These are phyloP conservation scores for Morinoia aosen DNA, from an alignment of 2,888 invertebrate species.

Conservation along the genomic window DNA sequence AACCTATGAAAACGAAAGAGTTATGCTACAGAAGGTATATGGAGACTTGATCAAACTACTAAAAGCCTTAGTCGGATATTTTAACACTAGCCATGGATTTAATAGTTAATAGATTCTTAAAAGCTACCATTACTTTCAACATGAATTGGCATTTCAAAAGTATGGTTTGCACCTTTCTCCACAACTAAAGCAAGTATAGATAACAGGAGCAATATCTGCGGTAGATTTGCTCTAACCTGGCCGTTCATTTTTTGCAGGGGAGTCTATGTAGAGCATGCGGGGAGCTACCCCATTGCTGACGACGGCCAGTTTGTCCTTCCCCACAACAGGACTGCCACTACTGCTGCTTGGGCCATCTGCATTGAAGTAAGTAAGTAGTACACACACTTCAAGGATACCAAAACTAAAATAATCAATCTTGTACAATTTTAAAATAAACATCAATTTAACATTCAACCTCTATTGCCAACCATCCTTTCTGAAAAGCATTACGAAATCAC, in stretches of 20 bases:
- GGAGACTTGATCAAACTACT: too few relatives aligned
- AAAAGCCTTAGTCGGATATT: too few relatives aligned
- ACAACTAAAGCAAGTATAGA: background rate
- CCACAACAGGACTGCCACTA: background rate
- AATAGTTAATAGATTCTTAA: too few relatives aligned
- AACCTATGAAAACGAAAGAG: too few relatives aligned
- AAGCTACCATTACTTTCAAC: too few relatives aligned
- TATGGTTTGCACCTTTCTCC: background rate
- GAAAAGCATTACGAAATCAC: background rate
- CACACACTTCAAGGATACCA: background rate
- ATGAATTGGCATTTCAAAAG: too few relatives aligned
- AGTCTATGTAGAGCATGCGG: conserved; percentile 40
- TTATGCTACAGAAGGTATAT: too few relatives aligned
- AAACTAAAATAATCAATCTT: background rate
- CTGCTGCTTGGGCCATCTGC: background rate
- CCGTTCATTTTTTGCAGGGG: conserved; percentile 8
- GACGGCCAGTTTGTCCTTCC: background rate
- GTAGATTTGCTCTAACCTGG: background rate
- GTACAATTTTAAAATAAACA: background rate
- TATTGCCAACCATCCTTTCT: too few relatives aligned
- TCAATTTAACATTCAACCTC: background rate
- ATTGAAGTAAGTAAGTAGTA: background rate
- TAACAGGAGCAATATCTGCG: background rate
- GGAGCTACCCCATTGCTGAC: background rate
- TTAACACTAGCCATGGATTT: too few relatives aligned